phyloP scores from a whole-genome alignment of 2,113 vertebrate genomes.

The Vidua chalybeata region DNA sequence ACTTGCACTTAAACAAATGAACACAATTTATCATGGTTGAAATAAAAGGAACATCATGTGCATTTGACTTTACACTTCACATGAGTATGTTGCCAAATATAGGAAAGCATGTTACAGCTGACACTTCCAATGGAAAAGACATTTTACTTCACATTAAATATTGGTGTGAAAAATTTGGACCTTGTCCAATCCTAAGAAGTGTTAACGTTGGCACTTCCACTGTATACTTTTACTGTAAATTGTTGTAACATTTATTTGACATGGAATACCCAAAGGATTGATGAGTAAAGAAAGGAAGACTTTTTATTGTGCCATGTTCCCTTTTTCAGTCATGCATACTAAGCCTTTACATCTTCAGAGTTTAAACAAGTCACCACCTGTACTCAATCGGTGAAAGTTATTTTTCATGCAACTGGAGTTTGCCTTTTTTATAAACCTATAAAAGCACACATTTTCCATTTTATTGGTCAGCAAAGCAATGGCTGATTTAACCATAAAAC shows the following conservation, averaged over 20 bases:
- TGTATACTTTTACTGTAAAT: conserved; percentile 91
- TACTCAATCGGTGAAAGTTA: conserved; percentile 82
- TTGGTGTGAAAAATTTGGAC: conserved; percentile 87
- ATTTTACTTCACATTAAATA: conserved; percentile 88
- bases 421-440: conserved; percentile 83
- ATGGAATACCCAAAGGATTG: conserved; percentile 88
- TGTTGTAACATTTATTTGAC: conserved; percentile 94
- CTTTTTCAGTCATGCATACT: conserved; percentile 91
- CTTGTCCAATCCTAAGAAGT: conserved; percentile 85
- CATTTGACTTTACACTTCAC: conserved; percentile 78
- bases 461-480: conserved; percentile 82
- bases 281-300: conserved; percentile 84
- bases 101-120: conserved; percentile 85
- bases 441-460: conserved; percentile 84
- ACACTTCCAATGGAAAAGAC: conserved; percentile 88
- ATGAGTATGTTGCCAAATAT: conserved; percentile 87
- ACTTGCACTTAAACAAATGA: conserved; percentile 88
- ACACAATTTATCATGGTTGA: conserved; percentile 84
- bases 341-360: conserved; percentile 82
- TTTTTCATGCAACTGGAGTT: conserved; percentile 82
- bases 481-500: conserved; percentile 77
- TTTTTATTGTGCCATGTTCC: conserved; percentile 87
- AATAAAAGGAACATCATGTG: conserved; percentile 82
- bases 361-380: conserved; percentile 87
- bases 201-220: conserved; percentile 93